Percentiles rank a stretch among this genome's conserved stretches.
These are phyloP conservation scores for Herpetotheres cachinnans DNA, from an alignment of 2,113 vertebrate genomes.

Conservation along the genomic window DNA sequence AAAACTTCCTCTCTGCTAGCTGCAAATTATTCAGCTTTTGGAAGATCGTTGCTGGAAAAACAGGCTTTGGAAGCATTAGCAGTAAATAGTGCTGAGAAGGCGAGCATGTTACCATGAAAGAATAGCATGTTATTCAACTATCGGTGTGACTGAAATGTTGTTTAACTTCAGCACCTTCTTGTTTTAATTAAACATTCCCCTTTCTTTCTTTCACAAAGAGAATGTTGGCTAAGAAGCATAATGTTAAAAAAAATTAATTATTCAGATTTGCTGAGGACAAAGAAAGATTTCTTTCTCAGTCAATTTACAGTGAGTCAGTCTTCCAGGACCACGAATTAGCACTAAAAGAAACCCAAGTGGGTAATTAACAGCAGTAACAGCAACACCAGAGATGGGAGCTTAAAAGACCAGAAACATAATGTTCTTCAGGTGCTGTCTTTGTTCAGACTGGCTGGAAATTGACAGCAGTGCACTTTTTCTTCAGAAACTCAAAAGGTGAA, in stretches of 20 bases:
- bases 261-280: constrained; percentile 33
- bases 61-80: not conserved
- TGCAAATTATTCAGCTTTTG: constrained; percentile 50
- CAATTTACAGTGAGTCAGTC: not conserved
- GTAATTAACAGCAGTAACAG: not conserved
- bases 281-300: not conserved
- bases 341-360: not conserved
- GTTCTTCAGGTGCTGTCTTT: not conserved
- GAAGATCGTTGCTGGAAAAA: constrained; percentile 25
- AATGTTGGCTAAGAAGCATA: not conserved
- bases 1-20: constrained; percentile 24
- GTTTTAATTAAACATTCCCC: constrained; percentile 56
- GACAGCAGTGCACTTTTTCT: not conserved
- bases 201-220: not conserved
- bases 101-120: not conserved
- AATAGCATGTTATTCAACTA: not conserved
- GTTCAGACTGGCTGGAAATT: not conserved
- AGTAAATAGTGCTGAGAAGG: not conserved
- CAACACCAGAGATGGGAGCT: not conserved
- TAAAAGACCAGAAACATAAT: not conserved
- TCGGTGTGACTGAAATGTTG: not conserved
- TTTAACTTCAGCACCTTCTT: constrained; percentile 35
- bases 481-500: not conserved
- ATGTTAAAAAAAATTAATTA: constrained; percentile 33
- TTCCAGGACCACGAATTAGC: not conserved